Conservation (phyloP, 2,113 vertebrate genomes). For the human (Homo sapiens) region GRCh38 chr4:44688001-44688500, state of each 20-base stretch:
- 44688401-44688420: neutral
- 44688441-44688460: constrained; percentile 24
- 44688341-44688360: neutral
- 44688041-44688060: constrained; percentile 99
- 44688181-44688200: constrained; percentile 9
- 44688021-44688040: constrained; percentile 95
- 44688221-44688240: neutral
- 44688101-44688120: constrained; percentile 95
- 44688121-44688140: constrained; percentile 97
- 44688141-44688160: constrained; percentile 91
- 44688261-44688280: neutral
- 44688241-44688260: constrained; percentile 23
- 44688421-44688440: neutral
- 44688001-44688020: constrained; percentile 95
- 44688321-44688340: constrained; percentile 25
- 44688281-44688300: neutral
- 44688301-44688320: neutral
- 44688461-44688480: neutral
- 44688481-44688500: neutral
- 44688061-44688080: constrained; percentile 97
- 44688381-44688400: neutral
- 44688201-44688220: neutral
- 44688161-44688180: constrained; percentile 50
- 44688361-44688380: neutral
- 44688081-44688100: constrained; percentile 92